Evolutionary conservation across 2,888 invertebrate genomes (phyloP).

Genomic region (Prosopocoilus inquinatus): DNA sequence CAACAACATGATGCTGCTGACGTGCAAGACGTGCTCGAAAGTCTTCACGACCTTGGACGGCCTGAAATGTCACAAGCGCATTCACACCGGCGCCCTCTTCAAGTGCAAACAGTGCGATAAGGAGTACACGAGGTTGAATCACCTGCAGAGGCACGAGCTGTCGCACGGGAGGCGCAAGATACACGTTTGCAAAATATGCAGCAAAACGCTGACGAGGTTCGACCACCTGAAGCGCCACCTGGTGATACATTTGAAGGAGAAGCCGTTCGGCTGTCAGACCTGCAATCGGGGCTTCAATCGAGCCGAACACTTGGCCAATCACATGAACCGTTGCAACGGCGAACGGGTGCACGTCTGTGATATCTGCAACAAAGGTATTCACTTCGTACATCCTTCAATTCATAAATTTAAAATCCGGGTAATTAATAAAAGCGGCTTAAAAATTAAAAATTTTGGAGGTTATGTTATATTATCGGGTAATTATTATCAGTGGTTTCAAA

Average conservation of each 20-base stretch:
- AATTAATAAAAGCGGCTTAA: too few species aligned
- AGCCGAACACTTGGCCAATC: slow-evolving; percentile 46
- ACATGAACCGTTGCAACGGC: slow-evolving; percentile 47
- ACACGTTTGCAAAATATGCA: slow-evolving; percentile 49
- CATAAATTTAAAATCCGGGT: too few species aligned
- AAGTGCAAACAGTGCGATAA: slow-evolving; percentile 49
- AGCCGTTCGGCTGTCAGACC: slow-evolving; percentile 46
- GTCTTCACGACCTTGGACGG: slow-evolving; percentile 47
- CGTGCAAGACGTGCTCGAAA: slow-evolving; percentile 45
- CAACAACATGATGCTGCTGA: slow-evolving; percentile 42
- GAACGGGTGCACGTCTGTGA: slow-evolving; percentile 51
- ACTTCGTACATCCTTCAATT: too few species aligned
- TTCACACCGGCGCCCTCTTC: slow-evolving; percentile 44
- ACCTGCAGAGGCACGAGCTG: slow-evolving; percentile 46
- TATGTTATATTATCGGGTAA: too few species aligned
- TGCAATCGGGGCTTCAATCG: slow-evolving; percentile 50
- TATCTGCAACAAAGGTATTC: slow-evolving; percentile 49
- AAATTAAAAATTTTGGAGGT: too few species aligned
- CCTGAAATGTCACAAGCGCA: slow-evolving; percentile 42
- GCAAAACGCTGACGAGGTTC: slow-evolving; percentile 46
- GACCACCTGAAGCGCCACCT: slow-evolving; percentile 49
- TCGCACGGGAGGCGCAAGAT: slow-evolving; percentile 45
- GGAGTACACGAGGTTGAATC: slow-evolving; percentile 44
- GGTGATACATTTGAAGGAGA: slow-evolving; percentile 47
- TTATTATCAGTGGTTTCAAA: too few species aligned